Evolutionary conservation across 1,140 invertebrate genomes (phyloP), one percentile per base, ranked within the genome.

Genomic region (Leptopilina clavipes): DNA sequence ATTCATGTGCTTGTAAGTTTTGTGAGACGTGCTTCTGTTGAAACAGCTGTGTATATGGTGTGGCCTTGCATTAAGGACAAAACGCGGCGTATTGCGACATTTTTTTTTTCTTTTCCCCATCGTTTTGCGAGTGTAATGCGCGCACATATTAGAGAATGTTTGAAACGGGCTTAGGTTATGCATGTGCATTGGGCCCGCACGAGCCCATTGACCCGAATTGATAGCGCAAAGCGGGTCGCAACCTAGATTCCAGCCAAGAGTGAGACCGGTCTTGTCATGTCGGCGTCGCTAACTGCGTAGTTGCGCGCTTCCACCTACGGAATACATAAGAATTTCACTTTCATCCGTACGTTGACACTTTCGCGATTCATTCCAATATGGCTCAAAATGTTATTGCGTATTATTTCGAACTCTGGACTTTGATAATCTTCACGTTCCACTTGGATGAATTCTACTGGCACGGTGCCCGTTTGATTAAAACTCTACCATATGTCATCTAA

Each of bases 171-270:
- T 22, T 65, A 65, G 59, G 59, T 65, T 65, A 31, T 81, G 82
- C 85, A 83, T 86, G 84, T 82, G 84, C 80, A 82, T 65, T 81
- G 84, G 81, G 80, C 81, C 84, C 80, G 79, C 79, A 72, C 77
- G 85, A 85, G 77, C 82, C 81, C 80, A 83, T 82, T 84, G 86
- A 88, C 86, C 86, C 77, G 84, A 87, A 88, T 65, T 87, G 85
- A 87, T 88, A 86, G 76, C 70, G 82, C 78, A 76, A 87, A 87
- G 79, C 83, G 79, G 86, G 85, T 88, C 86, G 80, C 76, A 86
- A 80, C 86, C 86, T 86, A 87, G 86, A 88, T 87, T 86, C 82
- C 81, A 31, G 56, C 74, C 71, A 59, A 59, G 19, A 59, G 56
- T 59, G 56, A 31, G 56, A 59, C 22, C 56, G 56, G 56, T 59